Base-by-base conservation (phyloP, 2,113 vertebrate species). In the Sus scrofa region DNA sequence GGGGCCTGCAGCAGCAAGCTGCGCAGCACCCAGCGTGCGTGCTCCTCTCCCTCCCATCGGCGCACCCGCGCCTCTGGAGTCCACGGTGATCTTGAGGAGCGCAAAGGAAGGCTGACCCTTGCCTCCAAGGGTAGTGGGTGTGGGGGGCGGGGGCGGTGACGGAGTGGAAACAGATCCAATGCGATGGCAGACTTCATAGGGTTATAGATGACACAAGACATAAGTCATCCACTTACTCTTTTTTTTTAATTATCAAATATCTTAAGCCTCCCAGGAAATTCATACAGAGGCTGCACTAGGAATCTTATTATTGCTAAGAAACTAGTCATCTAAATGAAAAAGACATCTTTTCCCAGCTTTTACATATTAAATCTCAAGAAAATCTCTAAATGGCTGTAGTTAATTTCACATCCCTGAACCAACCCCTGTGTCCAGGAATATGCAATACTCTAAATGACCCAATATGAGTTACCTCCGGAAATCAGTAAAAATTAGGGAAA, bases 221-320 rank as follows among this genome's bases (percentile, higher is more conserved):
- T 34, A 81, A 78, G 20, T 62, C 12, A 63, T 68, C 27, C 60
- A 83, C 16, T 56, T 83, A 50, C 24, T 96, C 2, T 93, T 13
- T 82, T 83, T 34, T 77, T 44, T 2, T 1, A 93, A 68, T 9
- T 82, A 82, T 83, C 54, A 63, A 74, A 14, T 83, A 44, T 6
- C 34, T 85, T 75, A 93, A 87, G 44, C 2, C 68, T 74, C 52
- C 50, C 44, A 84, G 68, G 20, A 83, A 93, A 94, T 84, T 86
- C 26, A 86, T 37, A 13, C 26, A 32, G 8, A 75, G 52, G 3
- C 2, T 60, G 0, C n/a, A 26, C 18, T 67, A 67, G 6, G 24
- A 95, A 85, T 93, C 54, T 84, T 50, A 7, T 68, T 39, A 22
- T 79, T 89, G 8, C 32, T 79, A 83, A 96, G n/a, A 93, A 88